Conservation (phyloP, 2,113 vertebrate genomes). For the Xenotilapia leptura region DNA sequence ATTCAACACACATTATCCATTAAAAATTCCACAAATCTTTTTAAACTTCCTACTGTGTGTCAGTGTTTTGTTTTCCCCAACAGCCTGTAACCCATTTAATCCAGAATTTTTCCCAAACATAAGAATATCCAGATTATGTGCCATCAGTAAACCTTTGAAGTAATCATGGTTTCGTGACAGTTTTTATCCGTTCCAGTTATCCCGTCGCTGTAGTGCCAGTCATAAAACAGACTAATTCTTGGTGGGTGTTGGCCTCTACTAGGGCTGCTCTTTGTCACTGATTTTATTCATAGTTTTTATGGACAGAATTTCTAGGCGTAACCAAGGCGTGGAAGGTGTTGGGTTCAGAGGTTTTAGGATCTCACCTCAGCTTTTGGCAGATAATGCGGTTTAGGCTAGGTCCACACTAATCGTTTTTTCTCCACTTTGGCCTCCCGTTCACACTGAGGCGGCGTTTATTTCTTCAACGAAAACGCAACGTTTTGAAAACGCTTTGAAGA, state of each 20-base stretch:
- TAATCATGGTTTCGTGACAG: not conserved
- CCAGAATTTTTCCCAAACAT: not conserved
- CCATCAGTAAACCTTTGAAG: not conserved
- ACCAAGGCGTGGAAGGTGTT: not conserved
- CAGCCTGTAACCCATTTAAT: not conserved
- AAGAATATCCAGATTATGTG: not conserved
- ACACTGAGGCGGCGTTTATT: not conserved
- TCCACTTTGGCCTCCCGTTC: not conserved
- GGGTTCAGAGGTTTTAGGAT: not conserved
- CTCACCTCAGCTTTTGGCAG: not conserved
- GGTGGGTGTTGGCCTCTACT: not conserved
- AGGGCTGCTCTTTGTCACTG: not conserved
- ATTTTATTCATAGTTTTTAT: not conserved
- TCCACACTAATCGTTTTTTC: not conserved
- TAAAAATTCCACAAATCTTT: not conserved
- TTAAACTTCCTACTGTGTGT: not conserved
- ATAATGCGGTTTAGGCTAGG: not conserved
- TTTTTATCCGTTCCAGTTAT: not conserved
- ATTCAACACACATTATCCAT: not conserved
- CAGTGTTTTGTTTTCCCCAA: not conserved
- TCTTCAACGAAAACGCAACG: accelerated
- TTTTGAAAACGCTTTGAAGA: no score
- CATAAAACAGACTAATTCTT: not conserved
- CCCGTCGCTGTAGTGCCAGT: not conserved
- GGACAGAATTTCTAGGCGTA: not conserved